These are phyloP conservation scores for Drosophila rellima DNA, from an alignment of 2,888 invertebrate species.

Conservation along the genomic window DNA sequence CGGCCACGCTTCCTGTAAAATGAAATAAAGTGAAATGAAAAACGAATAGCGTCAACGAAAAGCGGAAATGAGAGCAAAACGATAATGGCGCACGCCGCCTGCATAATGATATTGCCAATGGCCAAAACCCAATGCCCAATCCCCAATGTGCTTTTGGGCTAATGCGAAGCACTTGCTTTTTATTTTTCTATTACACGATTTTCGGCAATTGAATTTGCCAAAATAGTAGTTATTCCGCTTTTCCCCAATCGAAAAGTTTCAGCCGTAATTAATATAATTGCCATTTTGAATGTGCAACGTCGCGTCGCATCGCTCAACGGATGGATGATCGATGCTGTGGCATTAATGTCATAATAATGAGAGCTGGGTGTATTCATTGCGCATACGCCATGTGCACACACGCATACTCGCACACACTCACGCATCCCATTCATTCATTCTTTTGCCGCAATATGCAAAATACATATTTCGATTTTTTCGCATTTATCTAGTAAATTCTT, in stretches of 20 bases:
- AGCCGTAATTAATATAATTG: slow-evolving; percentile 71
- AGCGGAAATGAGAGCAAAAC: slow-evolving; percentile 71
- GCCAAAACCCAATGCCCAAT: slow-evolving; percentile 16
- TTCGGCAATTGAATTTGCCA: slow-evolving; percentile 63
- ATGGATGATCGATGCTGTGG: slow-evolving; percentile 63
- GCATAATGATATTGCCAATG: slow-evolving; percentile 67
- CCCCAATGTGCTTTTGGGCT: slow-evolving; percentile 2
- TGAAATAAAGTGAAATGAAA: slow-evolving; percentile 31
- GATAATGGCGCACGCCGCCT: slow-evolving; percentile 69
- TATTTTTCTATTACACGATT: slow-evolving; percentile 53
- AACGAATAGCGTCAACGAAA: slow-evolving; percentile 37
- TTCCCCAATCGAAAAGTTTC: slow-evolving; percentile 26
- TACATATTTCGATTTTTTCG: slow-evolving; percentile 53
- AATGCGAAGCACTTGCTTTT: slow-evolving; percentile 42
- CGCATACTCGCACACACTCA: slow-evolving; percentile 8
- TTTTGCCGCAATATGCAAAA: slow-evolving; percentile 29
- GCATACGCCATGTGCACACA: slow-evolving; percentile 69
- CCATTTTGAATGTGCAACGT: slow-evolving; percentile 34
- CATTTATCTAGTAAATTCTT: slow-evolving; percentile 64
- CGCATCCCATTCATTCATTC: not conserved
- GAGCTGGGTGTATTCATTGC: slow-evolving; percentile 61
- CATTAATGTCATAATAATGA: slow-evolving; percentile 73
- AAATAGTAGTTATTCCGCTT: slow-evolving; percentile 44
- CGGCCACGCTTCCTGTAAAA: slow-evolving; percentile 23
- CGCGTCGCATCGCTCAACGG: not conserved